phyloP scores from a whole-genome alignment of 2,888 invertebrate genomes.

The Cyrtodaria siliqua region DNA sequence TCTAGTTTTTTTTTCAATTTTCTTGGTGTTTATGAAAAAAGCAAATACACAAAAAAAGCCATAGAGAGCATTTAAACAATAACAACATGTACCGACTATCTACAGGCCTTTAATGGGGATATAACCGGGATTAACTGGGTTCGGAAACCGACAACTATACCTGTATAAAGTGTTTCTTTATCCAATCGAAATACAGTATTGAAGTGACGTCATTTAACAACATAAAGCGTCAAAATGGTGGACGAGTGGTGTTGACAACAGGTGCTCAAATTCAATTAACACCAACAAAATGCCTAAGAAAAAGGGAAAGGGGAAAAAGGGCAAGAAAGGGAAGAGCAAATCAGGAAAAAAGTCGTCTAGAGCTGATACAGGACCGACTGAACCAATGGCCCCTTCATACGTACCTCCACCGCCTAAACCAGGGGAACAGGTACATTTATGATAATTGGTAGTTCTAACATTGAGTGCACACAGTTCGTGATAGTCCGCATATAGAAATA shows the following conservation, averaged over 20 bases:
- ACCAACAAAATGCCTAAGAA: slow-evolving; percentile 62
- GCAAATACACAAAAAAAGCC: too few species aligned
- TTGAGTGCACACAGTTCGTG: too few species aligned
- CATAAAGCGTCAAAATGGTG: slow-evolving; percentile 72
- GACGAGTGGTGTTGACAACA: slow-evolving; percentile 48
- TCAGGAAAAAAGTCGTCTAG: slow-evolving; percentile 49
- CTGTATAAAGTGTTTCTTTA: not conserved
- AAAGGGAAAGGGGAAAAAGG: slow-evolving; percentile 64
- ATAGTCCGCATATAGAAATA: too few species aligned
- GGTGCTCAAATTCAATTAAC: slow-evolving; percentile 39
- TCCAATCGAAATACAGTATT: slow-evolving; percentile 34
- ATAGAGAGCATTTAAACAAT: too few species aligned
- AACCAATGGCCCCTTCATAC: slow-evolving; percentile 69
- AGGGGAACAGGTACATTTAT: slow-evolving; percentile 73
- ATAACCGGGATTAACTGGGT: too few species aligned
- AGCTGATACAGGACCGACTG: slow-evolving; percentile 46
- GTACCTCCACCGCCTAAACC: slow-evolving; percentile 78
- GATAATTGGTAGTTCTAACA: too few species aligned
- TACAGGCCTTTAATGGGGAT: too few species aligned
- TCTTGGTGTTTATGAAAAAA: too few species aligned
- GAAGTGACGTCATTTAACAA: slow-evolving; percentile 69
- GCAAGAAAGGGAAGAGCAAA: slow-evolving; percentile 60
- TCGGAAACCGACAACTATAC: too few species aligned
- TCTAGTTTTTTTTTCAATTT: too few species aligned
- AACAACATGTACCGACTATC: too few species aligned